A percentile compares a stretch with the other conserved stretches of the same genome.
Conservation (phyloP, 30 jellyfish, hydroid and myxozoan species). For the Pseudorhiza aurosa region DNA sequence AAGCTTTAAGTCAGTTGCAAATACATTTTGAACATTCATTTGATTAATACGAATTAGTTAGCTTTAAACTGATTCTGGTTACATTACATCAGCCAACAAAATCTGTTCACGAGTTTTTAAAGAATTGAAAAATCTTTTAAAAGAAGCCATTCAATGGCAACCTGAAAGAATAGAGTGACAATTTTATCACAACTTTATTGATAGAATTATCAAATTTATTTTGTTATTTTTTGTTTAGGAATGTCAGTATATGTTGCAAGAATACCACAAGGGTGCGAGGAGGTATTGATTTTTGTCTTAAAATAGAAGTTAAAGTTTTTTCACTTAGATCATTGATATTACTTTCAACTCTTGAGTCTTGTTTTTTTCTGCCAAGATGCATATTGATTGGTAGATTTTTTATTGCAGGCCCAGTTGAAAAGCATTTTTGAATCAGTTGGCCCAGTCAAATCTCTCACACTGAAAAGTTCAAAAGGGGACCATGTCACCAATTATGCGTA, state of each 20-base stretch:
- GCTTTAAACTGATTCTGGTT: too few species aligned
- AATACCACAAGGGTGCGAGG: conserved; percentile 49
- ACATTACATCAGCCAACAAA: too few species aligned
- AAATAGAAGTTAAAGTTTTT: too few species aligned
- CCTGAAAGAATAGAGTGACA: too few species aligned
- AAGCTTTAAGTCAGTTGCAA: too few species aligned
- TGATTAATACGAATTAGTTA: too few species aligned
- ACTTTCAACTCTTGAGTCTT: not conserved
- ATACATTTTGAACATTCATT: too few species aligned
- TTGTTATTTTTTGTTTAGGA: too few species aligned
- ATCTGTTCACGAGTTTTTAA: too few species aligned
- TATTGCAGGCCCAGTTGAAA: conserved; percentile 19
- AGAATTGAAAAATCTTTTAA: too few species aligned
- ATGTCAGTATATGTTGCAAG: conserved; percentile 51
- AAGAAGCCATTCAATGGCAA: too few species aligned
- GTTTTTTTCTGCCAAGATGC: not conserved
- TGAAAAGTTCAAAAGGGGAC: conserved; percentile 59
- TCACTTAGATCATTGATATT: not conserved
- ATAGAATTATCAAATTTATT: not conserved
- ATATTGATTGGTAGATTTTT: not conserved
- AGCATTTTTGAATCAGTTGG: conserved; percentile 39
- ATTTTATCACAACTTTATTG: too few species aligned
- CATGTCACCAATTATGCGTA: conserved; percentile 54
- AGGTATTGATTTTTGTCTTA: conserved; percentile 10
- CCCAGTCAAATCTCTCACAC: conserved; percentile 5